Conservation (phyloP, 2,113 vertebrate species). For the Oxyruncus cristatus region DNA sequence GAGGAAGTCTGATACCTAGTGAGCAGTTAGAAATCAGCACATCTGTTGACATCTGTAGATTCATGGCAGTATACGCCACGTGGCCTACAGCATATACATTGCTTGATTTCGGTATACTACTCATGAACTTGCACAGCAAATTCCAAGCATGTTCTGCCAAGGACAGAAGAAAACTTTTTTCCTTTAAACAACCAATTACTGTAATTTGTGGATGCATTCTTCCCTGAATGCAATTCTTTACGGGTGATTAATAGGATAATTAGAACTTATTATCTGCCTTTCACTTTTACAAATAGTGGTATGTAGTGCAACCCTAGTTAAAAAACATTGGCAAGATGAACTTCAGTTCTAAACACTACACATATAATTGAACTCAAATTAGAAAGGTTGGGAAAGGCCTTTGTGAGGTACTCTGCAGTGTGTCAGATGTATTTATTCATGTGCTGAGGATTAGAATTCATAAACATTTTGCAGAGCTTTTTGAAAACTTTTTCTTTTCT, state of each 20-base stretch:
- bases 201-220: slow-evolving; percentile 65
- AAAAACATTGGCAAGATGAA: slow-evolving; percentile 53
- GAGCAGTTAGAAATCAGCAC: background rate
- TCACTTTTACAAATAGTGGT: slow-evolving; percentile 66
- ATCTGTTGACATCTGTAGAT: background rate
- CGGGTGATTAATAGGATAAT: slow-evolving; percentile 79
- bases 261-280: slow-evolving; percentile 74
- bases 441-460: slow-evolving; percentile 83
- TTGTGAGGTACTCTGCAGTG: slow-evolving; percentile 76
- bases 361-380: slow-evolving; percentile 80
- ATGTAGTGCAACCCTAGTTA: slow-evolving; percentile 21
- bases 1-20: background rate
- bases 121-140: background rate
- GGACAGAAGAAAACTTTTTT: background rate
- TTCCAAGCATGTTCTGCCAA: background rate
- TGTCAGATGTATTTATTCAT: slow-evolving; percentile 86
- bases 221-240: slow-evolving; percentile 44
- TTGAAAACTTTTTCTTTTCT: slow-evolving; percentile 67
- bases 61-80: background rate
- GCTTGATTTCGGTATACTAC: background rate
- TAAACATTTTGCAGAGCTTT: slow-evolving; percentile 79
- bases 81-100: background rate
- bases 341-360: slow-evolving; percentile 57
- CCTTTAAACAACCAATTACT: slow-evolving; percentile 50
- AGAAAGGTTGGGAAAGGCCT: slow-evolving; percentile 74